These are phyloP conservation scores for Agrilus cyanescens DNA, from an alignment of 2,888 invertebrate species.

Conservation along the genomic window DNA sequence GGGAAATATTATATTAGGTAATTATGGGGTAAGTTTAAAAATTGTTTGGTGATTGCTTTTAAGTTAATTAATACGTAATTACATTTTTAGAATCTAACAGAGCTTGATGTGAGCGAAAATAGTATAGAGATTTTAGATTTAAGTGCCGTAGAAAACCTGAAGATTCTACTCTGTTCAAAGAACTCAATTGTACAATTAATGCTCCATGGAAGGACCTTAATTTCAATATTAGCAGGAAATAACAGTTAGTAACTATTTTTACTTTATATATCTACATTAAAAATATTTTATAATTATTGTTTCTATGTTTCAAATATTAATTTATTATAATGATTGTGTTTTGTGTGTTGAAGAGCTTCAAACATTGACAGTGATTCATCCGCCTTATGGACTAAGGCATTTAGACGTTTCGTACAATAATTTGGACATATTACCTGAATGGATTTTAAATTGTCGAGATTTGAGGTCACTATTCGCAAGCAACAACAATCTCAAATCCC, in stretches of 20 bases:
- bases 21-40: conserved; percentile 59
- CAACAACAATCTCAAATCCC: conserved; percentile 55
- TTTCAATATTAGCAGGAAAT: conserved; percentile 67
- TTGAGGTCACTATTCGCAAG: conserved; percentile 62
- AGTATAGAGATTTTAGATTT: conserved; percentile 71
- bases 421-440: conserved; percentile 59
- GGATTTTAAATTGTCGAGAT: conserved; percentile 62
- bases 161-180: conserved; percentile 64
- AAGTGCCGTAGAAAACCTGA: conserved; percentile 64
- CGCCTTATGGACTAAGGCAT: conserved; percentile 60
- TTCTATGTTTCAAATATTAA: conserved; percentile 1
- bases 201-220: conserved; percentile 63
- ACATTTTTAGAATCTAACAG: conserved; percentile 58
- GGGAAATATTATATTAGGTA: conserved; percentile 74
- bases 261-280: neutral
- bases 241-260: conserved; percentile 50
- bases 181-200: conserved; percentile 66
- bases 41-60: conserved; percentile 2
- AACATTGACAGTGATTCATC: conserved; percentile 54
- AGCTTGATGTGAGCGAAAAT: conserved; percentile 75
- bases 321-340: neutral
- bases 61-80: neutral
- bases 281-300: conserved; percentile 1
- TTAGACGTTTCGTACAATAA: conserved; percentile 72
- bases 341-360: conserved; percentile 49